These are phyloP conservation scores for Toxotes chatareus DNA, from an alignment of 2,113 vertebrate genomes.

Conservation along the genomic window DNA sequence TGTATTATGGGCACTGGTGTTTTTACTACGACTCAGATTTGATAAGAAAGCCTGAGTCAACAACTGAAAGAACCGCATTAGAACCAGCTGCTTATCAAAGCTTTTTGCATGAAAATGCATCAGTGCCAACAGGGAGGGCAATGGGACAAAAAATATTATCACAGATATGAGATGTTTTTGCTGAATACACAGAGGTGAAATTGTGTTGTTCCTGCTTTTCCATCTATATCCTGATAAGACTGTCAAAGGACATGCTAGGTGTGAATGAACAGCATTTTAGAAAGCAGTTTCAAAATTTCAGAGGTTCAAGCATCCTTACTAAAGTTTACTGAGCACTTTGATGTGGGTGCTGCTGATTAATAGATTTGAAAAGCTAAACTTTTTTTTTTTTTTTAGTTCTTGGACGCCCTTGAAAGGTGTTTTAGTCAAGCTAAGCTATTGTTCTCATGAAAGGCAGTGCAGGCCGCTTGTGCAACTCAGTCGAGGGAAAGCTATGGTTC, in stretches of 20 bases:
- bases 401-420: constrained; percentile 70
- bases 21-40: constrained; percentile 46
- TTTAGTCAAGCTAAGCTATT: constrained; percentile 55
- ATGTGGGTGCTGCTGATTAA: constrained; percentile 62
- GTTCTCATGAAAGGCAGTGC: constrained; percentile 60
- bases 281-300: constrained; percentile 62
- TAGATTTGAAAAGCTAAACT: constrained; percentile 60
- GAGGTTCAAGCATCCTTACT: constrained; percentile 29
- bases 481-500: constrained; percentile 56
- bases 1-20: constrained; percentile 8
- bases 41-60: constrained; percentile 72
- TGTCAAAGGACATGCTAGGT: constrained; percentile 49
- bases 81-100: constrained; percentile 64
- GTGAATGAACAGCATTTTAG: constrained; percentile 43
- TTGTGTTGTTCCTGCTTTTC: constrained; percentile 68
- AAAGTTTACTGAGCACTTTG: constrained; percentile 55
- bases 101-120: constrained; percentile 64
- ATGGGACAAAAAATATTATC: constrained; percentile 63
- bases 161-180: constrained; percentile 73
- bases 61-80: constrained; percentile 53
- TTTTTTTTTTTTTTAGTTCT: constrained; percentile 36
- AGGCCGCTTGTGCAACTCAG: constrained; percentile 57
- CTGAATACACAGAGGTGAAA: constrained; percentile 69
- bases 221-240: constrained; percentile 67
- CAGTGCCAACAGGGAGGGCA: constrained; percentile 55